Evolutionary conservation across 2,888 invertebrate genomes (phyloP).

Genomic region (Mactromeris polynyma): DNA sequence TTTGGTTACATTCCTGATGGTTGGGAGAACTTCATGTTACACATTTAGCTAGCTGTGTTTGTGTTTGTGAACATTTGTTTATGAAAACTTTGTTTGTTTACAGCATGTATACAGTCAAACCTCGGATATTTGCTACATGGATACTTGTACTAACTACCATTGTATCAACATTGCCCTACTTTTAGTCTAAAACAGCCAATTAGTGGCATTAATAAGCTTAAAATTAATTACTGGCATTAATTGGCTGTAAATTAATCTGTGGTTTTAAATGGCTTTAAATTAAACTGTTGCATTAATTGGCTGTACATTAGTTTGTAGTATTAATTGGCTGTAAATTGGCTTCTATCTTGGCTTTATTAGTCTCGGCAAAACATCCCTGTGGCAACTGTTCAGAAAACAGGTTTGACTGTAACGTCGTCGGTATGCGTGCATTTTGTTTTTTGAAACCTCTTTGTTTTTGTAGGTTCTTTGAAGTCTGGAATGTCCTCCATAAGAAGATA

Average conservation of each 20-base stretch:
- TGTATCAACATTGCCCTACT: no score
- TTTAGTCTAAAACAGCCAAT: no score
- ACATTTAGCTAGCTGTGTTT: background rate
- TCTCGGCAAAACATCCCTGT: background rate
- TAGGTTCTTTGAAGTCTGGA: conserved; percentile 55
- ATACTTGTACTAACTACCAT: no score
- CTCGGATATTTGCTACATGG: background rate
- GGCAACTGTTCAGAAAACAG: background rate
- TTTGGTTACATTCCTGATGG: background rate
- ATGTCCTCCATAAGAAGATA: conserved; percentile 43
- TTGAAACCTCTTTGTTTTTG: conserved; percentile 38
- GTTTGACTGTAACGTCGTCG: background rate
- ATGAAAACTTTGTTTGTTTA: background rate
- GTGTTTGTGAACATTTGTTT: background rate
- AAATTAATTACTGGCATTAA: no score
- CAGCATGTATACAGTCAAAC: background rate
- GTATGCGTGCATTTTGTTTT: conserved; percentile 18
- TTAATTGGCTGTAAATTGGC: no score
- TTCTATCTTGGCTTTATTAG: no score
- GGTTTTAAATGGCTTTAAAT: no score
- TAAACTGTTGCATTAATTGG: no score
- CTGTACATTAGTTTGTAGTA: no score
- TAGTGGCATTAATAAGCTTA: no score
- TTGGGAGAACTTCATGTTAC: background rate
- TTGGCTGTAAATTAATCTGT: no score